Evolutionary conservation across 1,140 invertebrate genomes (phyloP).

Genomic region (Heliothis virescens): DNA sequence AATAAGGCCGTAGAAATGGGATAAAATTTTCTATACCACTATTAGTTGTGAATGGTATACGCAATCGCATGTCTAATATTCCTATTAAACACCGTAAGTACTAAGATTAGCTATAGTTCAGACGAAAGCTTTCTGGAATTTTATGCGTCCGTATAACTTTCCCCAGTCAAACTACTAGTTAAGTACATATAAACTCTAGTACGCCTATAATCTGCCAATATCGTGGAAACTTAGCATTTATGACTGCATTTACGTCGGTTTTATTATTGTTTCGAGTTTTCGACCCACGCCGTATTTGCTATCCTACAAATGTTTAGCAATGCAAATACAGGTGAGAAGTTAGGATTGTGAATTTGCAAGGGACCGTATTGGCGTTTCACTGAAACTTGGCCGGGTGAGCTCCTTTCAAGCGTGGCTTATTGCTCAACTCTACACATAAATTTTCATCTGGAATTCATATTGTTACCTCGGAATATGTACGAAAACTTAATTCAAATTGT

Average conservation of each 20-base stretch:
- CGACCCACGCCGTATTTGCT: conserved; percentile 15
- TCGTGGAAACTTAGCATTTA: too few species aligned
- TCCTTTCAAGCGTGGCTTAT: conserved; percentile 48
- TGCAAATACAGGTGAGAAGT: conserved; percentile 36
- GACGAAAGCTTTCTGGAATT: too few species aligned
- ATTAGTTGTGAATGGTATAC: too few species aligned
- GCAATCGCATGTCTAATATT: too few species aligned
- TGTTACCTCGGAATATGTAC: conserved; percentile 37
- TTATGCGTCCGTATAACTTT: too few species aligned
- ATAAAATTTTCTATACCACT: not conserved
- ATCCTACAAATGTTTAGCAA: conserved; percentile 34
- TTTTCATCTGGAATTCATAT: conserved; percentile 49
- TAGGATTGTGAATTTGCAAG: conserved; percentile 39
- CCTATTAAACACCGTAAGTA: too few species aligned
- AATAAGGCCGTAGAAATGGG: not conserved
- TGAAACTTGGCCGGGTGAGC: conserved; percentile 43
- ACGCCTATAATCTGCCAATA: too few species aligned
- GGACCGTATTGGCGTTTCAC: conserved; percentile 26
- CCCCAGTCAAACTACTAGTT: too few species aligned
- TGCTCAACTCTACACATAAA: conserved; percentile 48
- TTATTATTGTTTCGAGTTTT: conserved; percentile 15
- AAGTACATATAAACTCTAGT: too few species aligned
- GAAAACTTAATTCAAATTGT: conserved; percentile 12
- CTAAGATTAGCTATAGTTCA: too few species aligned
- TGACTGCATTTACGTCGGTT: not conserved